Percentiles rank a stretch among this genome's conserved stretches.
Evolutionary conservation across 1,140 invertebrate species (phyloP).

Genomic region (Sitodiplosis mosellana): DNA sequence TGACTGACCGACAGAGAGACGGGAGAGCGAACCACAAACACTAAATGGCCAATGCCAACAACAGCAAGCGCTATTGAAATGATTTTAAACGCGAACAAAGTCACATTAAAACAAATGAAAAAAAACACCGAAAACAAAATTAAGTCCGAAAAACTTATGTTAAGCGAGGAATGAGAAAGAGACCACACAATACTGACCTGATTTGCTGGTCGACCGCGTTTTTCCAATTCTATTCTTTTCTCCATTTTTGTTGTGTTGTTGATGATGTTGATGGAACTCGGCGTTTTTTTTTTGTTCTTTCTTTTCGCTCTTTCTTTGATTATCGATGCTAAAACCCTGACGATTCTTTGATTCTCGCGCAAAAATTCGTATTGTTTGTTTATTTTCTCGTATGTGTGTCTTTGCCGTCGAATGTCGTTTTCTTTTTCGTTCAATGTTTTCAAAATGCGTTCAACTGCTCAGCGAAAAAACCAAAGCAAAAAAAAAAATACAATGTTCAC

Average conservation of each 20-base stretch:
- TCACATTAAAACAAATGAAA: neutral
- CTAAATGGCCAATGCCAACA: neutral
- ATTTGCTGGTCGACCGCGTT: constrained; percentile 59
- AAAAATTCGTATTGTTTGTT: no score
- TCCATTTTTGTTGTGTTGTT: constrained; percentile 48
- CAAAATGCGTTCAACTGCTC: no score
- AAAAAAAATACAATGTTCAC: no score
- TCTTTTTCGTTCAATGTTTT: no score
- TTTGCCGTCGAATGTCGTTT: no score
- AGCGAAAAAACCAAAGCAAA: no score
- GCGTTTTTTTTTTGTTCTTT: neutral
- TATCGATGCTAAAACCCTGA: neutral
- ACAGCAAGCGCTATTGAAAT: no score
- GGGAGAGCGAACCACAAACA: neutral
- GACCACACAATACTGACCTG: constrained; percentile 55
- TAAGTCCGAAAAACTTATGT: neutral
- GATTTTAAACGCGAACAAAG: no score
- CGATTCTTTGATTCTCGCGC: no score
- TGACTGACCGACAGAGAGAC: neutral
- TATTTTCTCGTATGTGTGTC: no score
- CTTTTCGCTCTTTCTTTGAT: no score
- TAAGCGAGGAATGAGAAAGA: constrained; percentile 15
- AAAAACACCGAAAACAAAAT: constrained; percentile 2
- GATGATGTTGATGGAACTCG: neutral
- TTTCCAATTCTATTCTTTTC: constrained; percentile 79